Evolutionary conservation across 2,113 vertebrate species (phyloP).

Genomic region (Irena cyanogastra): DNA sequence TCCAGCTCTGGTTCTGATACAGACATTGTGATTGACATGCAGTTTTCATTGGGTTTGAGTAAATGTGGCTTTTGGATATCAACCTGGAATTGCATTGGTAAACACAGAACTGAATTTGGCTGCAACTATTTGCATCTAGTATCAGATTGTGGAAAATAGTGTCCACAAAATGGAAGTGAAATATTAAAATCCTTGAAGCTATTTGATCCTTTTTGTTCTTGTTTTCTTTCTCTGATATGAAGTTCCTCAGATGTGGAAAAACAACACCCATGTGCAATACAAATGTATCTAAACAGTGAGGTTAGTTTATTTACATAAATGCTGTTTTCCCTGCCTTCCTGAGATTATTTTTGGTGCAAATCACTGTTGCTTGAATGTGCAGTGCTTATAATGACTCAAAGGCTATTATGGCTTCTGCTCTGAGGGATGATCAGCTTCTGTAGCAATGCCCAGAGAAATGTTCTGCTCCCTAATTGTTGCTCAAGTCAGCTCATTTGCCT

Average conservation of each 20-base stretch:
- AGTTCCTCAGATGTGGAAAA: background rate
- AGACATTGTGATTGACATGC: constrained; percentile 6
- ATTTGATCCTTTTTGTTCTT: constrained; percentile 52
- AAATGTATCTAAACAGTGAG: constrained; percentile 1
- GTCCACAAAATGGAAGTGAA: constrained; percentile 11
- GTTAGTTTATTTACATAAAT: constrained; percentile 57
- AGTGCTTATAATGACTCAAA: constrained; percentile 40
- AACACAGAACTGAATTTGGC: constrained; percentile 39
- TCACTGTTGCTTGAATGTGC: constrained; percentile 41
- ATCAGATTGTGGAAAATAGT: constrained; percentile 3
- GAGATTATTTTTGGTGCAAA: constrained; percentile 52
- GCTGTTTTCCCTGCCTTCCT: constrained; percentile 4
- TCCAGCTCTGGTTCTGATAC: background rate
- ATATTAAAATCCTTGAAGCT: constrained; percentile 44
- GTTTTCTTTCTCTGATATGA: background rate
- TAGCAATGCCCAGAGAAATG: constrained; percentile 21
- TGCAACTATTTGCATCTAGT: constrained; percentile 28
- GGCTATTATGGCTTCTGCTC: constrained; percentile 48
- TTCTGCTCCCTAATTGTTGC: constrained; percentile 28
- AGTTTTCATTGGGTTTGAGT: constrained; percentile 12
- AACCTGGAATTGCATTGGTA: constrained; percentile 35
- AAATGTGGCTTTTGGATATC: background rate
- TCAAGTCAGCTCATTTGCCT: constrained; percentile 36
- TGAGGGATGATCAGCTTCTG: constrained; percentile 49
- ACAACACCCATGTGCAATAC: background rate